Evolutionary conservation across 1,140 invertebrate species (phyloP).

Genomic region (Trypoxylus dichotomus): DNA sequence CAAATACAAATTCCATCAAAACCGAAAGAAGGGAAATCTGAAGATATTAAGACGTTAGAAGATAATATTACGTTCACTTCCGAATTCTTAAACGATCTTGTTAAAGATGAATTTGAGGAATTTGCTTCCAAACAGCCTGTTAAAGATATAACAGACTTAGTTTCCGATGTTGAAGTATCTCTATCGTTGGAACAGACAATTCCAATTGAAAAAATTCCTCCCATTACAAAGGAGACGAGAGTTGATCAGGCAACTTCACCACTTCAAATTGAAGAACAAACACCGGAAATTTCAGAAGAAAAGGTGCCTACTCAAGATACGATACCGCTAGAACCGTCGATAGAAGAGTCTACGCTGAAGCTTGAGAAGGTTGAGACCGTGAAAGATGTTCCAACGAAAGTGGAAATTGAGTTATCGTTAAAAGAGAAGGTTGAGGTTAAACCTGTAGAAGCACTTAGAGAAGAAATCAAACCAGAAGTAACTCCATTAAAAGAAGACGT

Average conservation of each 20-base stretch:
- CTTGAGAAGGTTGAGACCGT: neutral
- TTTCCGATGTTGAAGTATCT: neutral
- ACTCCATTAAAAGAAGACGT: neutral
- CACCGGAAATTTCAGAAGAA: neutral
- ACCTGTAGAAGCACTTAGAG: neutral
- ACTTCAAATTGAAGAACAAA: neutral
- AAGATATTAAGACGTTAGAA: conserved; percentile 19
- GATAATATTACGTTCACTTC: conserved; percentile 24
- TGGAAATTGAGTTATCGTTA: neutral
- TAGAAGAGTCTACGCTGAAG: neutral
- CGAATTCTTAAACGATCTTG: conserved; percentile 15
- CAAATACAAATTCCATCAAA: neutral
- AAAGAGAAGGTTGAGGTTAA: neutral
- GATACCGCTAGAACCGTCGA: neutral
- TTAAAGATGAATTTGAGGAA: conserved; percentile 23
- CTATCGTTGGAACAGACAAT: neutral
- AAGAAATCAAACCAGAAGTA: neutral
- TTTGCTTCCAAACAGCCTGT: neutral
- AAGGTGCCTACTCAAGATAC: neutral
- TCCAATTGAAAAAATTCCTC: neutral
- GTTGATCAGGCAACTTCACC: conserved; percentile 15
- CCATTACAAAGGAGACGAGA: neutral
- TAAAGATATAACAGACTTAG: neutral
- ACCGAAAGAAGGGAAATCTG: neutral
- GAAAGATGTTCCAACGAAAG: neutral